Evolutionary conservation across 2,113 vertebrate species (phyloP).

Genomic region (Etheostoma spectabile): DNA sequence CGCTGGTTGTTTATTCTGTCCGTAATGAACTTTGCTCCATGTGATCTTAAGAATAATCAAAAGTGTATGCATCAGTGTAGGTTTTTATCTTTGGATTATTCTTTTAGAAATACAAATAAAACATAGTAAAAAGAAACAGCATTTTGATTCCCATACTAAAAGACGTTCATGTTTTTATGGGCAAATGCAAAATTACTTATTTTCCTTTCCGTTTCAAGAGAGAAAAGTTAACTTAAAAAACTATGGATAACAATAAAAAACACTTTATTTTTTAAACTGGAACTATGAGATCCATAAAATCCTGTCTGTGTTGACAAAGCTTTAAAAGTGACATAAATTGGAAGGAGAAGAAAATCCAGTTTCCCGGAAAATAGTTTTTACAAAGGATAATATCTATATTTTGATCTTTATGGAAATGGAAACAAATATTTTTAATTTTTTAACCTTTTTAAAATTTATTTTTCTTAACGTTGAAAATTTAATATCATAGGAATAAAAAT

Average conservation of each 20-base stretch:
- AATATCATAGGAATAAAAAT: not conserved
- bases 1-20: constrained; percentile 14
- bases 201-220: not conserved
- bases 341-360: not conserved
- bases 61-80: not conserved
- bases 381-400: not conserved
- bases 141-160: not conserved
- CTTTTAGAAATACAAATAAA: not conserved
- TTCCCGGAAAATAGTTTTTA: not conserved
- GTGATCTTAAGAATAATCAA: not conserved
- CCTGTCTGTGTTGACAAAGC: not conserved
- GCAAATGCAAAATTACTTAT: not conserved
- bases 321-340: not conserved
- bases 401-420: not conserved
- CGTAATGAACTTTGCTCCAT: constrained; percentile 3
- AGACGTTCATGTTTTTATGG: not conserved
- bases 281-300: not conserved
- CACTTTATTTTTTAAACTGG: not conserved
- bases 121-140: not conserved
- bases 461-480: not conserved
- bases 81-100: not conserved
- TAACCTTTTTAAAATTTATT: not conserved
- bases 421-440: not conserved
- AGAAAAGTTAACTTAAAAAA: constrained; percentile 2
- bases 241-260: not conserved